These are phyloP conservation scores for Paratilapia polleni DNA, from an alignment of 2,113 vertebrate genomes.

Conservation along the genomic window DNA sequence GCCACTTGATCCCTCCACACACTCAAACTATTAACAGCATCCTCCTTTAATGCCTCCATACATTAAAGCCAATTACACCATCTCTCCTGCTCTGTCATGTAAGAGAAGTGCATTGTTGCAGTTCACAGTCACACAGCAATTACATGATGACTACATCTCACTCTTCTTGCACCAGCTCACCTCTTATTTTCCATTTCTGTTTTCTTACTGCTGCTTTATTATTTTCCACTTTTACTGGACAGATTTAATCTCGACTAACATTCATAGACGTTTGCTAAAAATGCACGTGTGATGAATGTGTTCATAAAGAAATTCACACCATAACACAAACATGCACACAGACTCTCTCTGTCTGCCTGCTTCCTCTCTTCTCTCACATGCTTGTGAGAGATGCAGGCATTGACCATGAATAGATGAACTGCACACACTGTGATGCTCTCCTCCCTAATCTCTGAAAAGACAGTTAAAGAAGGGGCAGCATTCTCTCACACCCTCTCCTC, in stretches of 20 bases:
- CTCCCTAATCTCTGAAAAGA: constrained; percentile 74
- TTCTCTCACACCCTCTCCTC: constrained; percentile 71
- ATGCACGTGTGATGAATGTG: constrained; percentile 16
- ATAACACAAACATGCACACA: background rate
- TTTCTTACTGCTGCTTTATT: background rate
- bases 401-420: constrained; percentile 68
- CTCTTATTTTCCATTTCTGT: background rate
- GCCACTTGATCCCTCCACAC: background rate
- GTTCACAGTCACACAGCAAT: constrained; percentile 26
- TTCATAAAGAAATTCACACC: constrained; percentile 18
- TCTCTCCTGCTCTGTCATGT: background rate
- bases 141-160: constrained; percentile 1
- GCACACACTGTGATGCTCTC: constrained; percentile 58
- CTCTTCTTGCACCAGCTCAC: background rate
- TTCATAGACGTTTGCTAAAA: constrained; percentile 7
- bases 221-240: constrained; percentile 1
- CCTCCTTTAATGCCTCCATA: background rate
- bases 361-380: constrained; percentile 27
- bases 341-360: constrained; percentile 6
- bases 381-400: constrained; percentile 54
- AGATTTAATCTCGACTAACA: background rate
- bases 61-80: constrained; percentile 35
- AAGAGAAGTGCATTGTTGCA: constrained; percentile 25
- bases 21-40: constrained; percentile 19
- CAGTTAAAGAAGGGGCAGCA: constrained; percentile 70